These are phyloP conservation scores for Drosophila willistoni DNA, from an alignment of 1,140 invertebrate genomes.

Conservation along the genomic window DNA sequence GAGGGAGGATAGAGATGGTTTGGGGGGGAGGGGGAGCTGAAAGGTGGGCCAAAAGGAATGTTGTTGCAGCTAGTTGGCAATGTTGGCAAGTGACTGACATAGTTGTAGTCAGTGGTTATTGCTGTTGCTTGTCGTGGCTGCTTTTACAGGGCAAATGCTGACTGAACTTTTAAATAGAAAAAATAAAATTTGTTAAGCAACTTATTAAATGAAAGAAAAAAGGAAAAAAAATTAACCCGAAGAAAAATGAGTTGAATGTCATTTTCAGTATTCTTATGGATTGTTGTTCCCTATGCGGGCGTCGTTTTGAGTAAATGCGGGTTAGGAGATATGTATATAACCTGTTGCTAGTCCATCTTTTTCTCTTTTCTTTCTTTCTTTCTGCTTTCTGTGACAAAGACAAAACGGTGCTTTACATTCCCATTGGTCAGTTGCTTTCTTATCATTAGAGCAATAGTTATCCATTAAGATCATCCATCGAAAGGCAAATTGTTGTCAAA, in stretches of 20 bases:
- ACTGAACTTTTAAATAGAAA: conserved; percentile 72
- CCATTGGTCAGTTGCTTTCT: conserved; percentile 16
- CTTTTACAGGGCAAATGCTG: conserved; percentile 51
- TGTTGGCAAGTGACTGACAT: conserved; percentile 78
- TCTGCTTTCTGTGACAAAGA: conserved; percentile 32
- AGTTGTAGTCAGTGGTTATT: conserved; percentile 54
- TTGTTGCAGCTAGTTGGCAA: conserved; percentile 77
- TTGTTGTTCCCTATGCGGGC: conserved; percentile 49
- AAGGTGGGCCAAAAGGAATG: conserved; percentile 65
- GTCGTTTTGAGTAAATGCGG: conserved; percentile 56
- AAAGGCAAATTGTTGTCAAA: conserved; percentile 45
- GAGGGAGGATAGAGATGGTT: not conserved
- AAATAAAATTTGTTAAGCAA: conserved; percentile 70
- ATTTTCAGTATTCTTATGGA: conserved; percentile 1
- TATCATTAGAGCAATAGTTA: conserved; percentile 13
- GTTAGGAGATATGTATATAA: conserved; percentile 60
- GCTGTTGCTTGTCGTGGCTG: conserved; percentile 26
- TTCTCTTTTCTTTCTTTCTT: conserved; percentile 20
- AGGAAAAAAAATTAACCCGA: conserved; percentile 42
- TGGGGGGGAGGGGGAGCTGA: not conserved
- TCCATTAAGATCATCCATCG: too few relatives aligned
- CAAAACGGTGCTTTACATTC: conserved; percentile 77
- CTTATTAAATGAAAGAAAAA: conserved; percentile 71
- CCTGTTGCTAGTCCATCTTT: conserved; percentile 50
- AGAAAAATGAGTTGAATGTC: conserved; percentile 36